Conservation (phyloP, 2,888 invertebrate species). For the Ennomos erosarius region DNA sequence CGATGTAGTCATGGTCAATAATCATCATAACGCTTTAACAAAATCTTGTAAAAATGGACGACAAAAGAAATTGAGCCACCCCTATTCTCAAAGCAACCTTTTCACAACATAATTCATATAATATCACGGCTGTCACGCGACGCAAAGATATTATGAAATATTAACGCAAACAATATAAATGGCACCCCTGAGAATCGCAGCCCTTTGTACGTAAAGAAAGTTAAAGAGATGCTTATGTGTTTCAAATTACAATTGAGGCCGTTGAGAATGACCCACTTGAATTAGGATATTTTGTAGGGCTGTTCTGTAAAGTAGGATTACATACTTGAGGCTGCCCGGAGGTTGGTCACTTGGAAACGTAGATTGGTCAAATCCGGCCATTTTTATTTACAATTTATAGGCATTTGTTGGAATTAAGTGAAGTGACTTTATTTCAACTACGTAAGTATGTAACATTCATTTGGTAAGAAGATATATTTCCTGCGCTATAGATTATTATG, state of each 20-base stretch:
- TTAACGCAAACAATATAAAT: slow-evolving; percentile 29
- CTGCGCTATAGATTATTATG: no score
- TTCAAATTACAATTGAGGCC: slow-evolving; percentile 12
- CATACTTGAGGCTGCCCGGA: not conserved
- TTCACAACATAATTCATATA: slow-evolving; percentile 23
- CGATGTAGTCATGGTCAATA: no score
- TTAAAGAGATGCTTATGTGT: slow-evolving; percentile 28
- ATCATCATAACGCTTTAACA: no score
- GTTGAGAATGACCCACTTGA: not conserved
- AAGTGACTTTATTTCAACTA: no score
- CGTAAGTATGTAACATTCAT: no score
- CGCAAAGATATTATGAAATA: slow-evolving; percentile 26
- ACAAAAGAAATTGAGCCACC: not conserved
- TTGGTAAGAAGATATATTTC: no score
- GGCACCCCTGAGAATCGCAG: slow-evolving; percentile 18
- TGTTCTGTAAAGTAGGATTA: not conserved
- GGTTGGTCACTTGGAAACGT: no score
- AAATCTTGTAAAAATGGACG: not conserved
- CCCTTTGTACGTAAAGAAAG: slow-evolving; percentile 27
- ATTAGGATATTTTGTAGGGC: not conserved
- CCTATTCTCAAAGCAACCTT: slow-evolving; percentile 19
- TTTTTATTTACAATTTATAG: no score
- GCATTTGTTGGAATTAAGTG: no score
- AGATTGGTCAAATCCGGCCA: no score
- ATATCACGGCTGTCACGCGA: slow-evolving; percentile 27